Conservation (phyloP, 2,113 vertebrate species). For the Saguinus imperator region DNA sequence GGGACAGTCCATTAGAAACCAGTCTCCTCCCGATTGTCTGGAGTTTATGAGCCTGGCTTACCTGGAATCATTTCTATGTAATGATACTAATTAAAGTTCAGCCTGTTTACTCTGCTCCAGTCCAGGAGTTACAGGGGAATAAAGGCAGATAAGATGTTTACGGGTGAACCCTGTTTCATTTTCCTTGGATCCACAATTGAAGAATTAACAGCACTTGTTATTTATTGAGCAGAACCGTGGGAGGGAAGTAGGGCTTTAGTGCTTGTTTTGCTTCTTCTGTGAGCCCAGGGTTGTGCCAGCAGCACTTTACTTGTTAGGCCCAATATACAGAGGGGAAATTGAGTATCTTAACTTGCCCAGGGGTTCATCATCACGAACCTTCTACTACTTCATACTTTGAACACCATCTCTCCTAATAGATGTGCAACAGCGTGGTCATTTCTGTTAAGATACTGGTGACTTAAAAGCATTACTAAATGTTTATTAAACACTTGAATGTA, state of each 20-base stretch:
- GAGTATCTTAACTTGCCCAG: constrained; percentile 31
- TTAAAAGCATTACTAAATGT: constrained; percentile 43
- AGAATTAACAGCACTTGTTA: constrained; percentile 42
- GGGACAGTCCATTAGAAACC: constrained; percentile 7
- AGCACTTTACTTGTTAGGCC: constrained; percentile 2
- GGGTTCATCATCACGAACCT: not conserved
- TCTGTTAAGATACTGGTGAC: constrained; percentile 40
- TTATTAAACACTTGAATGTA: constrained; percentile 46
- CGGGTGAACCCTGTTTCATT: constrained; percentile 48
- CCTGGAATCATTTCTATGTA: constrained; percentile 28
- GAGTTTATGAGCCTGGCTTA: constrained; percentile 53
- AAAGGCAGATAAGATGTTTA: constrained; percentile 62
- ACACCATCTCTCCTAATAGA: not conserved
- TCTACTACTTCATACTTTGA: not conserved
- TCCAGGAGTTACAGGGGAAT: not conserved
- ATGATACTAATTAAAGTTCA: constrained; percentile 48
- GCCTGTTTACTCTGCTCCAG: constrained; percentile 53
- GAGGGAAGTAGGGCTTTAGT: not conserved
- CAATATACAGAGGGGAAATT: constrained; percentile 25
- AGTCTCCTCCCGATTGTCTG: constrained; percentile 38
- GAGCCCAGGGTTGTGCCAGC: not conserved
- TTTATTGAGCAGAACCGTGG: constrained; percentile 39
- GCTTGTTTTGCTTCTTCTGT: constrained; percentile 39
- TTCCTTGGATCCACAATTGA: constrained; percentile 50
- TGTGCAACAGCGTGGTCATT: not conserved